Evolutionary conservation across 2,113 vertebrate species (phyloP).

Genomic region (Motacilla tschutschensis): DNA sequence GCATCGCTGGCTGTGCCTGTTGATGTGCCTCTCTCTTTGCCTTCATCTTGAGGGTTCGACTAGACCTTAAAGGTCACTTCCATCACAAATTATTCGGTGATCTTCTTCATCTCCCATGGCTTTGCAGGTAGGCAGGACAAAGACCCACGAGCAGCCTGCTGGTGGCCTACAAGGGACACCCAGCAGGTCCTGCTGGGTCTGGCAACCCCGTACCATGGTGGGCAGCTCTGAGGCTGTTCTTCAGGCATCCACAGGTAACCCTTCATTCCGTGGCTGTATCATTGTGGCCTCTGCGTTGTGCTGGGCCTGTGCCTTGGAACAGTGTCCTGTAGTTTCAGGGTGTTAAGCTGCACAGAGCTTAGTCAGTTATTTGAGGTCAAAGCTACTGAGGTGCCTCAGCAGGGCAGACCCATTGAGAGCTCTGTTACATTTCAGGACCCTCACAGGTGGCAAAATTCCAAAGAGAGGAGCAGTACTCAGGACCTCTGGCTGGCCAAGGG

Average conservation of each 20-base stretch:
- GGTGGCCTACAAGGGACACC: not conserved
- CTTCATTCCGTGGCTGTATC: fast-evolving
- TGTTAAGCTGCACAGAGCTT: not conserved
- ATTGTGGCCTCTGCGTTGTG: fast-evolving
- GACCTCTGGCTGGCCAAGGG: not conserved
- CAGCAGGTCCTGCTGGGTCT: not conserved
- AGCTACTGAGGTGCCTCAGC: not conserved
- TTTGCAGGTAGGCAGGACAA: not conserved
- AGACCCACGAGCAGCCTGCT: not conserved
- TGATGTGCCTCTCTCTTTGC: fast-evolving
- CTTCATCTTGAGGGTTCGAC: not conserved
- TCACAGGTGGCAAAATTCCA: not conserved
- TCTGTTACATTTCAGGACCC: not conserved
- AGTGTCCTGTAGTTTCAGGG: not conserved
- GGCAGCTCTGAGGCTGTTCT: not conserved
- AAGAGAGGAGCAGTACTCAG: not conserved
- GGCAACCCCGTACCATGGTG: fast-evolving
- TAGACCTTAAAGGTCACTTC: not conserved
- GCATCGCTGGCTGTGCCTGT: not conserved
- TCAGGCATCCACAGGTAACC: not conserved
- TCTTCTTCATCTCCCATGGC: not conserved
- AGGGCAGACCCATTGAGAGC: not conserved
- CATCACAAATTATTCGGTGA: not conserved
- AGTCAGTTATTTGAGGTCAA: not conserved
- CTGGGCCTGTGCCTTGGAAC: not conserved